These are phyloP conservation scores for Venusia cambrica DNA, from an alignment of 2,888 invertebrate genomes.

Conservation along the genomic window DNA sequence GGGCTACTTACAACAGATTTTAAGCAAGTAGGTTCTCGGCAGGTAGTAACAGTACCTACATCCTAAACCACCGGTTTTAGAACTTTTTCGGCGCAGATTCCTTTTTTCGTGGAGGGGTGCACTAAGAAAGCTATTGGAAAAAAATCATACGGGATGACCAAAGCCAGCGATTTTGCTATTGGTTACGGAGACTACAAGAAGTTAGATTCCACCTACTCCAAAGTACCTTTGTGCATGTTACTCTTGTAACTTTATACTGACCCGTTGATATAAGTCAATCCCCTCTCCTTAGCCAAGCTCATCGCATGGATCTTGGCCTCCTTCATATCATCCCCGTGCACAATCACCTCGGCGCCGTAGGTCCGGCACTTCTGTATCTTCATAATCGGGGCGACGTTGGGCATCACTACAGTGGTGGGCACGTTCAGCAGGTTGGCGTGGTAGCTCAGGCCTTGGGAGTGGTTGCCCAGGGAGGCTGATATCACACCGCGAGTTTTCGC, in stretches of 20 bases:
- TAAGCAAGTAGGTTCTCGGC: too few species aligned
- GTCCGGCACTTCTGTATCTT: conserved; percentile 94
- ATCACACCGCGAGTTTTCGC: conserved; percentile 90
- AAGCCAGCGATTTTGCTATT: too few species aligned
- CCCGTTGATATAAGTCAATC: conserved; percentile 94
- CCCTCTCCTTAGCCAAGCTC: conserved; percentile 85
- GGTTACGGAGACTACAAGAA: too few species aligned
- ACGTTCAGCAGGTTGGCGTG: conserved; percentile 87
- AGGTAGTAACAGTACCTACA: too few species aligned
- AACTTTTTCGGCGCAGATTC: too few species aligned
- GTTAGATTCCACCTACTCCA: too few species aligned
- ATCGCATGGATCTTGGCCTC: conserved; percentile 92
- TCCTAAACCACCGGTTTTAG: too few species aligned
- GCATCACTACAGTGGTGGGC: conserved; percentile 96
- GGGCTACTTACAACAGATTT: too few species aligned
- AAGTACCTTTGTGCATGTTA: too few species aligned
- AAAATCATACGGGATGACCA: too few species aligned
- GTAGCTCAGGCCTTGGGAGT: conserved; percentile 91
- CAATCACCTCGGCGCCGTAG: conserved; percentile 91
- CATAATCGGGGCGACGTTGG: conserved; percentile 96
- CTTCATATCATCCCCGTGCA: conserved; percentile 90
- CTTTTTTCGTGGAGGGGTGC: too few species aligned
- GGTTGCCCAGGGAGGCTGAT: conserved; percentile 96
- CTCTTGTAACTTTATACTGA: conserved; percentile 47
- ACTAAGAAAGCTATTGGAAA: too few species aligned